phyloP scores from a whole-genome alignment of 2,797 vertebrate species.

The Sebastes vulpes region DNA sequence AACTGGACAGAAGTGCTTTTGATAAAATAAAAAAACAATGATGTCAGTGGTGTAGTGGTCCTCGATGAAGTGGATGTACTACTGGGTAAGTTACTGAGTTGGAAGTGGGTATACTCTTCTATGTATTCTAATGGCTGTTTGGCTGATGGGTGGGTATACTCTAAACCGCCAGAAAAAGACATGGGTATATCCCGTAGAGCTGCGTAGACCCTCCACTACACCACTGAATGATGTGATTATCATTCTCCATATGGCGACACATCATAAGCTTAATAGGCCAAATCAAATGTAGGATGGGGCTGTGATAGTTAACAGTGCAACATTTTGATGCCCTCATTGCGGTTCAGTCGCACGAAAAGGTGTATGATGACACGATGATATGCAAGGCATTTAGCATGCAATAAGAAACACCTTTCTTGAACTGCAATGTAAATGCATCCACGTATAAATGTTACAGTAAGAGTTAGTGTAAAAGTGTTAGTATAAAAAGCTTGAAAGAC shows the following conservation, averaged over 20 bases:
- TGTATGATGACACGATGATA: neutral
- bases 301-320: neutral
- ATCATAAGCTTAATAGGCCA: neutral
- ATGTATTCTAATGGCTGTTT: no score
- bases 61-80: no score
- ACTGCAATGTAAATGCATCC: neutral
- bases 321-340: neutral
- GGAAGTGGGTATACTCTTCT: no score
- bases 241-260: neutral
- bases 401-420: neutral
- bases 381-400: neutral
- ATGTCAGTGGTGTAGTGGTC: no score
- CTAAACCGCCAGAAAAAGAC: no score
- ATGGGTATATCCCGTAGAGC: accelerated
- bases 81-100: no score
- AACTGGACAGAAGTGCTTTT: constrained; percentile 1
- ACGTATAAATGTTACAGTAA: neutral
- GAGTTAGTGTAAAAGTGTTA: neutral
- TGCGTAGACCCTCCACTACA: no score
- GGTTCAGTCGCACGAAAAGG: neutral
- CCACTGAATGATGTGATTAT: neutral
- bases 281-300: neutral
- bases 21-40: neutral
- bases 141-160: accelerated
- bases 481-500: neutral